phyloP scores from a whole-genome alignment of 2,113 vertebrate species.

The Saguinus midas region DNA sequence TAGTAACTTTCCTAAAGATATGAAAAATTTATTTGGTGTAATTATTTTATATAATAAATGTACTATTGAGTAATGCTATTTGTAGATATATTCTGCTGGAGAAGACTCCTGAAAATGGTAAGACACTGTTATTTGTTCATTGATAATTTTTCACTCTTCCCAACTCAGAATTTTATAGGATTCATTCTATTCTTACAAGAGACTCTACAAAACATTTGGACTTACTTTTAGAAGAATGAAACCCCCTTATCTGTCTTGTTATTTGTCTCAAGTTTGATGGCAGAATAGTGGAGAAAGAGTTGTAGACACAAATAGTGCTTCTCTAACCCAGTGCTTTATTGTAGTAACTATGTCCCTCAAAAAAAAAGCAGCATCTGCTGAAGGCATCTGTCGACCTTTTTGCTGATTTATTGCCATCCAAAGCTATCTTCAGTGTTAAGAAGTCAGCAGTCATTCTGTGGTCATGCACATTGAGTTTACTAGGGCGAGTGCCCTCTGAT shows the following conservation, averaged over 20 bases:
- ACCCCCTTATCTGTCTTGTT: not conserved
- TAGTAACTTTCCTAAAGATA: not conserved
- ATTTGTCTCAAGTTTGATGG: constrained; percentile 31
- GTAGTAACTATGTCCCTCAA: not conserved
- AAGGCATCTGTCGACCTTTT: not conserved
- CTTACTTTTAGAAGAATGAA: constrained; percentile 24
- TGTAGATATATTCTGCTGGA: not conserved
- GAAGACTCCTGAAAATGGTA: not conserved
- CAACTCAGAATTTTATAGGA: not conserved
- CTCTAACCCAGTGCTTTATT: not conserved
- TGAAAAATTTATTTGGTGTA: not conserved
- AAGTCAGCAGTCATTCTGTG: not conserved
- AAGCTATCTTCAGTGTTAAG: not conserved
- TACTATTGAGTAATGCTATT: not conserved
- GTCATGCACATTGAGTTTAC: not conserved
- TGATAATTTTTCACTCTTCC: not conserved
- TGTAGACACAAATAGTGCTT: not conserved
- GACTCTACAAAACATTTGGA: constrained; percentile 5
- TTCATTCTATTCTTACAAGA: not conserved
- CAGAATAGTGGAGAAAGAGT: not conserved
- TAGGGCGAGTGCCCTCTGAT: not conserved
- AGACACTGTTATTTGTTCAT: constrained; percentile 1
- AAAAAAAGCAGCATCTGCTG: not conserved
- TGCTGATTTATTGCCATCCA: not conserved
- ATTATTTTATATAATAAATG: not conserved